These are phyloP conservation scores for Tragulus kanchil DNA, from an alignment of 2,113 vertebrate genomes.

Conservation along the genomic window DNA sequence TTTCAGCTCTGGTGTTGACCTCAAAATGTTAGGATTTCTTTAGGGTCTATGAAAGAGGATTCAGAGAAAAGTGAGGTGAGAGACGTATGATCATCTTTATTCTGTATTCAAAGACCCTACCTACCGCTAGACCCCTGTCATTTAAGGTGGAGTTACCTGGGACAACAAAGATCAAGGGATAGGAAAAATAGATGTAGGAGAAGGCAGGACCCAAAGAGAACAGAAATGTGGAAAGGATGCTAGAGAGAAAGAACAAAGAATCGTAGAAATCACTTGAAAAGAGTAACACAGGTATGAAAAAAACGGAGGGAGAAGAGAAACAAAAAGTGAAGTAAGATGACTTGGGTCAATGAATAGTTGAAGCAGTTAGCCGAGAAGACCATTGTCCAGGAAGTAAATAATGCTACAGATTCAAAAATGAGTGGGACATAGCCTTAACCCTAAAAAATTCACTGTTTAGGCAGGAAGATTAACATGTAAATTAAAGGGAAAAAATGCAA, in stretches of 20 bases:
- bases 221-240: not conserved
- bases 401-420: not conserved
- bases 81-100: not conserved
- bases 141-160: not conserved
- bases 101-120: not conserved
- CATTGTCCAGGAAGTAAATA: not conserved
- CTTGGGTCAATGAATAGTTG: not conserved
- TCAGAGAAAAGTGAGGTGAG: not conserved
- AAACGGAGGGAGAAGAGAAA: not conserved
- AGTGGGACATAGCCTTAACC: not conserved
- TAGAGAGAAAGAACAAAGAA: not conserved
- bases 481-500: not conserved
- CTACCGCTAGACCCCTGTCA: not conserved
- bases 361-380: not conserved
- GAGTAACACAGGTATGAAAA: not conserved
- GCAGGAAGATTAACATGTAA: not conserved
- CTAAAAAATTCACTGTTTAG: not conserved
- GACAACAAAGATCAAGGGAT: not conserved
- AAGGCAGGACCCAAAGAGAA: not conserved
- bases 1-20: constrained; percentile 57
- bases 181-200: not conserved
- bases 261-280: not conserved
- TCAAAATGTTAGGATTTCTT: constrained; percentile 45
- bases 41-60: not conserved
- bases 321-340: not conserved